Base-by-base conservation (phyloP, 2,888 invertebrate species). In the Trachelus troglodyta region DNA sequence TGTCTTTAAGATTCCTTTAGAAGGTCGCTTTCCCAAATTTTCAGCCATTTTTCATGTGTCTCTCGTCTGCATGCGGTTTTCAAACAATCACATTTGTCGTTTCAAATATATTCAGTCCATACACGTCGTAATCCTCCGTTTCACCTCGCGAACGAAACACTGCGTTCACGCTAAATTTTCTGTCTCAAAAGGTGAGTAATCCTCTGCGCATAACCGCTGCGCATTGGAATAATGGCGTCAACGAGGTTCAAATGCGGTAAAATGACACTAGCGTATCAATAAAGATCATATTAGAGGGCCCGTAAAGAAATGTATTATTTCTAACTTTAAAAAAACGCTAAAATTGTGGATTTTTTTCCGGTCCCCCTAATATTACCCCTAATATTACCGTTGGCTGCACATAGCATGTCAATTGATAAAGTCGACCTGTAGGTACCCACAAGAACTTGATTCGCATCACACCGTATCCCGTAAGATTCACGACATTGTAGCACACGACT, bases 1-100 rank as follows among this genome's bases (percentile, higher is more conserved):
- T 81, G 96, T 95, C 92, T 98, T 98, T 80, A 98, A 93, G 90
- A 98, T 98, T 86, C 98, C 97, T 93, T 98, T 97, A 15, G 95
- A 94, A 86, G 97, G 97, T 91, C 95, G 95, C 92, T 96, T 97
- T 87, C 95, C 95, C 90, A 96, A 93, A 93, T 96, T 96, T 90
- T 96, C 96, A 85, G 96, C 94, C 95, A 95, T 95, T 85, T 82
- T 81, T 71, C 69, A 69, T 37, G 15, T 76, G 71, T 23, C 33
- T 34, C 31, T 31, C 23, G 23, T 71, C 9, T 23, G 34, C 71
- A 33, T 34, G 71, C 71, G 71, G 33, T 71, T 34, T 34, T 71
- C 71, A 34, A 69, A 12, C 69, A 69, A 31, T 34, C 31, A 71
- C 71, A 71, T 71, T 71, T 71, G 71, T 34, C 12, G 34, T 71